Evolutionary conservation across 2,113 vertebrate genomes (phyloP).

Genomic region (Butastur rufipennis): DNA sequence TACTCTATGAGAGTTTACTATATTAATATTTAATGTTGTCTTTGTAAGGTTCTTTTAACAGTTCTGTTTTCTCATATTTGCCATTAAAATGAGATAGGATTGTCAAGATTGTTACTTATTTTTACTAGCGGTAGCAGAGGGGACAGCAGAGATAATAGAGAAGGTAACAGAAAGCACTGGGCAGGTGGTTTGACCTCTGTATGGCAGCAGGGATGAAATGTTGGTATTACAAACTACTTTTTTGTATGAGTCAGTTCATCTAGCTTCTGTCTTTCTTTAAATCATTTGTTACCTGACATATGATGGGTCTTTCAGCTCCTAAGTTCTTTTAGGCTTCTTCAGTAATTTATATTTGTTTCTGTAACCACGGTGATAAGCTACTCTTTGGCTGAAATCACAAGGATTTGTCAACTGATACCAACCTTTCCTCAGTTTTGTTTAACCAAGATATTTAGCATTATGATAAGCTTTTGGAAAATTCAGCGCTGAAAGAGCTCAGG

Average conservation of each 20-base stretch:
- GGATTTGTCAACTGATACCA: background rate
- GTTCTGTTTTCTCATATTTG: background rate
- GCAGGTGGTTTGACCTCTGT: background rate
- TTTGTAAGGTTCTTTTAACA: background rate
- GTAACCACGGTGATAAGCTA: background rate
- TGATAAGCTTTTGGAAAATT: background rate
- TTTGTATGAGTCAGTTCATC: background rate
- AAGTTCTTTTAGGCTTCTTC: background rate
- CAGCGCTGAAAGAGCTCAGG: background rate
- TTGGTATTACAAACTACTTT: background rate
- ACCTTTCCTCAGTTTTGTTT: background rate
- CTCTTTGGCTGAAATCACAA: background rate
- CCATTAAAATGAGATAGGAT: background rate
- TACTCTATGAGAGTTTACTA: background rate
- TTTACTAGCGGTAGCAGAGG: background rate
- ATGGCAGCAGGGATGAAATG: background rate
- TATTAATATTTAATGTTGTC: background rate
- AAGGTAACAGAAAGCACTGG: background rate
- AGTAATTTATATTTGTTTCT: background rate
- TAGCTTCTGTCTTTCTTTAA: background rate
- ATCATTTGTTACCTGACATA: background rate
- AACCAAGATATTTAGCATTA: background rate
- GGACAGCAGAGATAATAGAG: background rate
- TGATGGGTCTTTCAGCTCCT: background rate
- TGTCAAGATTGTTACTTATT: background rate